Conservation (phyloP, 2,797 vertebrate species). For the Adrianichthys oophorus region DNA sequence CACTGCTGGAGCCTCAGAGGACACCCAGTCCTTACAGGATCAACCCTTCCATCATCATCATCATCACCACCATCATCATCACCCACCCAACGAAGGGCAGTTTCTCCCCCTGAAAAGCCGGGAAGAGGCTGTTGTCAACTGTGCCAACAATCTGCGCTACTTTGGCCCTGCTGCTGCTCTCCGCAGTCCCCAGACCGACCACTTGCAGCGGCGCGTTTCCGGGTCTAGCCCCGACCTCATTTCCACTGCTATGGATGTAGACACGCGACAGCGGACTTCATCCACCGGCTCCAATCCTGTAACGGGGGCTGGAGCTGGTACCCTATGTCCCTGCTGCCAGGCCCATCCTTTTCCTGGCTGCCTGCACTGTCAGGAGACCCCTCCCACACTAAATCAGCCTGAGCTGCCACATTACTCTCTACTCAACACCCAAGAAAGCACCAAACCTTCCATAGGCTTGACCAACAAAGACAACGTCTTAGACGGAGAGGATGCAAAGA, state of each 20-base stretch:
- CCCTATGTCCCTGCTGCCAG: constrained; percentile 83
- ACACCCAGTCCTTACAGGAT: constrained; percentile 74
- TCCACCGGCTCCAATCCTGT: constrained; percentile 58
- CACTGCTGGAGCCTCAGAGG: constrained; percentile 69
- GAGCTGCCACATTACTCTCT: constrained; percentile 74
- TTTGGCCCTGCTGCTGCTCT: constrained; percentile 93
- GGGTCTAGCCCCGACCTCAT: constrained; percentile 93
- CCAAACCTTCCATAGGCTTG: constrained; percentile 49
- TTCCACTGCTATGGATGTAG: constrained; percentile 84
- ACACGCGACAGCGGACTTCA: constrained; percentile 73
- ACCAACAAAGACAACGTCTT: constrained; percentile 36
- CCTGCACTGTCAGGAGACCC: constrained; percentile 78
- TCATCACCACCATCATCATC: constrained; percentile 55
- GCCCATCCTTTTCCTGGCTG: constrained; percentile 84
- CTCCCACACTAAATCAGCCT: constrained; percentile 59
- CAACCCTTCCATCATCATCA: constrained; percentile 51
- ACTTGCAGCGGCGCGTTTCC: constrained; percentile 85
- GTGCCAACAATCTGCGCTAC: constrained; percentile 93
- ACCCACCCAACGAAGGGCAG: constrained; percentile 57
- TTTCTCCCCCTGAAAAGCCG: constrained; percentile 77
- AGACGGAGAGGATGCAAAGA: constrained; percentile 59
- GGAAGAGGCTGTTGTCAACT: constrained; percentile 87
- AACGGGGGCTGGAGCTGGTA: constrained; percentile 51
- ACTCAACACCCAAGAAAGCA: constrained; percentile 66
- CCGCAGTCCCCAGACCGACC: constrained; percentile 93